Evolutionary conservation across 2,113 vertebrate species (phyloP).

Genomic region (Dolichotis patagonum): DNA sequence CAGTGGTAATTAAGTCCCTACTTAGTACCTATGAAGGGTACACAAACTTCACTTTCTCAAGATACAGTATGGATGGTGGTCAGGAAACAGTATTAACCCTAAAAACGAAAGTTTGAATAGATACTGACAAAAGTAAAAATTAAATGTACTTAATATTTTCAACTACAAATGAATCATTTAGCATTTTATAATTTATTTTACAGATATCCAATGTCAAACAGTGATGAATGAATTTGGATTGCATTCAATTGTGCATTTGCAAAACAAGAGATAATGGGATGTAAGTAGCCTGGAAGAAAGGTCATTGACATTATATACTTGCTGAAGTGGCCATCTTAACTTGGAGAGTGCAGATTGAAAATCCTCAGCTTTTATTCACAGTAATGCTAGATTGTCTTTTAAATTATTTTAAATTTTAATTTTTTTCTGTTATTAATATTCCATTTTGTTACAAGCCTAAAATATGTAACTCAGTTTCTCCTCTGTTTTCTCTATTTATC

Average conservation of each 20-base stretch:
- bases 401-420: too few species aligned
- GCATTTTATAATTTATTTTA: neutral
- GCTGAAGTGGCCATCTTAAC: neutral
- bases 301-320: neutral
- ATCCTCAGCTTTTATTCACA: neutral
- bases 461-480: neutral
- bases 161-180: neutral
- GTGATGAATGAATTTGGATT: neutral
- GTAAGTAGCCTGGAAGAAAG: neutral
- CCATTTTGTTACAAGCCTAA: neutral
- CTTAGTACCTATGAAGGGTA: neutral
- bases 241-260: neutral
- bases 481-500: neutral
- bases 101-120: neutral
- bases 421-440: neutral
- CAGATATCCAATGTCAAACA: neutral
- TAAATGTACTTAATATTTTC: neutral
- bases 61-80: neutral
- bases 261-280: neutral
- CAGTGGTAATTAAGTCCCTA: slow-evolving; percentile 61
- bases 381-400: neutral
- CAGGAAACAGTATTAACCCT: slow-evolving; percentile 24
- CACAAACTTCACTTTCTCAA: slow-evolving; percentile 14
- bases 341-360: neutral
- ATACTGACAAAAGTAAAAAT: neutral